phyloP scores from a whole-genome alignment of 2,888 invertebrate species.

The Leptinotarsa peninsularis region DNA sequence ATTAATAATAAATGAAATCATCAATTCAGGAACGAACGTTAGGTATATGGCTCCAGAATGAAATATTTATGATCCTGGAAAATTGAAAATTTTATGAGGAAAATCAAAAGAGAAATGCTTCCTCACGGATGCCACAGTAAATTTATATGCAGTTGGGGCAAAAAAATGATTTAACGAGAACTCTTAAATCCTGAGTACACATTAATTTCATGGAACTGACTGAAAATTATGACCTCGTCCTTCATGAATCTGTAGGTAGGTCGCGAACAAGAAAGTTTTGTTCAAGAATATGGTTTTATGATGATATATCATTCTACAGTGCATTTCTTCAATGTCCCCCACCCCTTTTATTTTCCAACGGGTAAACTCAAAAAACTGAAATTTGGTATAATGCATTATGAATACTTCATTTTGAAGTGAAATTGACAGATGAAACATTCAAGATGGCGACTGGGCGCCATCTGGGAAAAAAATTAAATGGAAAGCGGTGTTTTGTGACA shows the following conservation, averaged over 20 bases:
- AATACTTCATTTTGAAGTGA: too few species aligned
- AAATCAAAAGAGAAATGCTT: not conserved
- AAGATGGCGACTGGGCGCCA: too few species aligned
- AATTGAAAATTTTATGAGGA: conserved; percentile 9
- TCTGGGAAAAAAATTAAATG: too few species aligned
- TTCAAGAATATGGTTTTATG: too few species aligned
- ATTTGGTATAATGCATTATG: too few species aligned
- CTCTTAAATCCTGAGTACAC: not conserved
- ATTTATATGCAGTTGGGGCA: not conserved
- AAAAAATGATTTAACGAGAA: not conserved
- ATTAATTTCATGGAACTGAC: not conserved
- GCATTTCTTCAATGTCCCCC: too few species aligned
- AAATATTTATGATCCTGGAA: not conserved
- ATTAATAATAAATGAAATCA: not conserved
- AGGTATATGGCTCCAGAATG: not conserved
- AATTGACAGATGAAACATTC: too few species aligned
- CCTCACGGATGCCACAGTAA: not conserved
- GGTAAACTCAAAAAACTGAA: too few species aligned
- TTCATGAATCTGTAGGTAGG: not conserved
- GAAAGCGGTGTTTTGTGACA: too few species aligned
- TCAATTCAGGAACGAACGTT: not conserved
- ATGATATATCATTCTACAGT: too few species aligned
- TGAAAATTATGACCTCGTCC: not conserved
- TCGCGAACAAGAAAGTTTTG: too few species aligned
- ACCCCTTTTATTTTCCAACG: too few species aligned